Evolutionary conservation across 92 coral and sea anemone species (phyloP).

Genomic region (Pocillopora grandis): DNA sequence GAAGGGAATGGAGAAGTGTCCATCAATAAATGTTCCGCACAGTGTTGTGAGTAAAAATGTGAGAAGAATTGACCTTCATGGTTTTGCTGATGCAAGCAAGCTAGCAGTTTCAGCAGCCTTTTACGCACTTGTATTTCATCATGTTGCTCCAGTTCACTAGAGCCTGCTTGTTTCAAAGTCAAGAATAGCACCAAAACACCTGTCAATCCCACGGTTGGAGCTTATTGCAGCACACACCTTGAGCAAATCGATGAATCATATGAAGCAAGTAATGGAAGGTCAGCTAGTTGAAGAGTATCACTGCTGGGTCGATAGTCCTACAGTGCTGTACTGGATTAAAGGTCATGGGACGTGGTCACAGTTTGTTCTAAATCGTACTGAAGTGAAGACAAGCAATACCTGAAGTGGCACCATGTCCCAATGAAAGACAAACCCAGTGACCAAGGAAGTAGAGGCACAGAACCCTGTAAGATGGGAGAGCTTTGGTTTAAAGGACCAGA

Average conservation of each 20-base stretch:
- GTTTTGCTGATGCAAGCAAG: constrained; percentile 64
- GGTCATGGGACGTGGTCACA: not conserved
- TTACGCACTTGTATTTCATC: constrained; percentile 23
- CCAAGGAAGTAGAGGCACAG: constrained; percentile 54
- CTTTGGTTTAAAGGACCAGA: constrained; percentile 56
- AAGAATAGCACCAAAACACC: constrained; percentile 58
- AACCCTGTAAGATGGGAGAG: constrained; percentile 31
- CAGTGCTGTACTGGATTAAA: constrained; percentile 52
- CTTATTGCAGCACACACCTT: constrained; percentile 60
- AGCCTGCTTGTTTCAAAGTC: constrained; percentile 64
- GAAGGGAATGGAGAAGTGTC: constrained; percentile 22
- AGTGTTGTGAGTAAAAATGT: constrained; percentile 44
- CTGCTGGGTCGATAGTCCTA: constrained; percentile 64
- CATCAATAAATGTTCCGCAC: constrained; percentile 50
- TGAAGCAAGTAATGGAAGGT: constrained; percentile 34
- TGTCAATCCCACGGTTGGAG: constrained; percentile 57
- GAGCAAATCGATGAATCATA: constrained; percentile 46
- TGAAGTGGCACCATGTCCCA: constrained; percentile 63
- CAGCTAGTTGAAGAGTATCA: constrained; percentile 29
- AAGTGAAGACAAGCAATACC: constrained; percentile 35
- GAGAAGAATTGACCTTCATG: constrained; percentile 38
- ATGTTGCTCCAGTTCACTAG: constrained; percentile 28
- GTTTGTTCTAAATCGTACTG: constrained; percentile 55
- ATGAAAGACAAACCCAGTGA: constrained; percentile 64
- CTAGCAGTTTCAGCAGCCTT: constrained; percentile 45